A percentile compares a stretch with the other conserved stretches of the same genome.
Evolutionary conservation across 1,140 invertebrate genomes (phyloP).

Genomic region (Drosophila tsacasi): DNA sequence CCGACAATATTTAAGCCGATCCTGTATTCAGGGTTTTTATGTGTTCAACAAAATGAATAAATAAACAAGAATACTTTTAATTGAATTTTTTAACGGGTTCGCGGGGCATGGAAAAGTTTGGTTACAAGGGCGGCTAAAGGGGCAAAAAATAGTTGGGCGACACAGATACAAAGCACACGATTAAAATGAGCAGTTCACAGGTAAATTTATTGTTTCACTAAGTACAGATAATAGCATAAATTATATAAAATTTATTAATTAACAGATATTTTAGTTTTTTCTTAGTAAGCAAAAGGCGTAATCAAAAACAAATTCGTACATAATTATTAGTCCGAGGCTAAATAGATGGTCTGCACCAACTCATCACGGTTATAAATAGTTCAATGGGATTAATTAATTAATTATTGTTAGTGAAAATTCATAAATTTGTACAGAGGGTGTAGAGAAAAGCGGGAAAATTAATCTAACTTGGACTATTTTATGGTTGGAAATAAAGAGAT

Average conservation of each 20-base stretch:
- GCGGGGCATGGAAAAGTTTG: not conserved
- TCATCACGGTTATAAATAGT: constrained; percentile 38
- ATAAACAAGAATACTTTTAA: constrained; percentile 8
- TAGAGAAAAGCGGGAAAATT: constrained; percentile 15
- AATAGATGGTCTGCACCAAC: constrained; percentile 27
- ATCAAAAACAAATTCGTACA: constrained; percentile 42
- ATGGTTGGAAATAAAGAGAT: constrained; percentile 25
- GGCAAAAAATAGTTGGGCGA: constrained; percentile 20
- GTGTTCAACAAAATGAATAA: constrained; percentile 15
- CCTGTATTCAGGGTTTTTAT: constrained; percentile 54
- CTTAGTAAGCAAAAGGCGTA: constrained; percentile 40
- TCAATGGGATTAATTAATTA: constrained; percentile 32
- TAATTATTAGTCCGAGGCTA: constrained; percentile 38
- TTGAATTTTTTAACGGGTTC: constrained; percentile 11
- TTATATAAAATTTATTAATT: constrained; percentile 48
- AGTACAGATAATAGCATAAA: constrained; percentile 65
- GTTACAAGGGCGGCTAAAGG: not conserved
- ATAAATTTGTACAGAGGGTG: constrained; percentile 41
- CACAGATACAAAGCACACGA: constrained; percentile 47
- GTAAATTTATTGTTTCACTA: constrained; percentile 49
- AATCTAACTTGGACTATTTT: constrained; percentile 27
- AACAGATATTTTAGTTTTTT: constrained; percentile 32
- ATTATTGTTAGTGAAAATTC: constrained; percentile 35
- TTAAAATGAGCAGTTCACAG: constrained; percentile 44
- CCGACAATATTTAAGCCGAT: constrained; percentile 6